These are phyloP conservation scores for Orcinus orca DNA, from an alignment of 2,113 vertebrate species.

Conservation along the genomic window DNA sequence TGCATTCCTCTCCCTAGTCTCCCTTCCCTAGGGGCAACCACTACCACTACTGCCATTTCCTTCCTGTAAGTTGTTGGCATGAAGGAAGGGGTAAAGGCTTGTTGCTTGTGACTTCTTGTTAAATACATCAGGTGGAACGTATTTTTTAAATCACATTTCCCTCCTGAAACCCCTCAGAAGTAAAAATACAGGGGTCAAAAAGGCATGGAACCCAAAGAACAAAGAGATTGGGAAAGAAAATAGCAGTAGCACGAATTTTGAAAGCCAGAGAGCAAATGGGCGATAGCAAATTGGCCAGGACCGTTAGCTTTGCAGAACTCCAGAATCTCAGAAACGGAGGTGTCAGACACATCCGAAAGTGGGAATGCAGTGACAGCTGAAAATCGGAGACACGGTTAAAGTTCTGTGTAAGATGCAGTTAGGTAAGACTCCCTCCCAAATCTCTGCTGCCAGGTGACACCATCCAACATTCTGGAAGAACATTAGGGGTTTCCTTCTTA, in stretches of 20 bases:
- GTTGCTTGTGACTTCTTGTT: not conserved
- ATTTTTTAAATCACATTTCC: not conserved
- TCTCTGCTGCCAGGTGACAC: not conserved
- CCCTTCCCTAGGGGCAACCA: not conserved
- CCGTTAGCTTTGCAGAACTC: not conserved
- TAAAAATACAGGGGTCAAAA: constrained; percentile 2
- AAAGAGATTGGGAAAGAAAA: not conserved
- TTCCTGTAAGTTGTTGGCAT: not conserved
- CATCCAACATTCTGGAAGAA: not conserved
- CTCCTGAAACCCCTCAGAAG: not conserved
- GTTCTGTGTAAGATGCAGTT: not conserved
- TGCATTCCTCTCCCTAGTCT: not conserved
- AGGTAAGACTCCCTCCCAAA: not conserved
- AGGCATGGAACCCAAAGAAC: not conserved
- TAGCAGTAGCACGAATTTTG: not conserved
- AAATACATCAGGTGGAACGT: not conserved
- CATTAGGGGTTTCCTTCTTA: not conserved
- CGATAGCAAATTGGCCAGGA: not conserved
- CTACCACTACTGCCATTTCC: not conserved
- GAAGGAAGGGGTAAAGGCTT: not conserved
- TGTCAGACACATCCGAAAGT: not conserved
- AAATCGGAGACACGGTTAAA: not conserved
- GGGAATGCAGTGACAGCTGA: not conserved
- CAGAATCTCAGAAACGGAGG: not conserved
- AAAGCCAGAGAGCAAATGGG: not conserved